Conservation (phyloP, 2,797 vertebrate genomes). For the Falco rusticolus region DNA sequence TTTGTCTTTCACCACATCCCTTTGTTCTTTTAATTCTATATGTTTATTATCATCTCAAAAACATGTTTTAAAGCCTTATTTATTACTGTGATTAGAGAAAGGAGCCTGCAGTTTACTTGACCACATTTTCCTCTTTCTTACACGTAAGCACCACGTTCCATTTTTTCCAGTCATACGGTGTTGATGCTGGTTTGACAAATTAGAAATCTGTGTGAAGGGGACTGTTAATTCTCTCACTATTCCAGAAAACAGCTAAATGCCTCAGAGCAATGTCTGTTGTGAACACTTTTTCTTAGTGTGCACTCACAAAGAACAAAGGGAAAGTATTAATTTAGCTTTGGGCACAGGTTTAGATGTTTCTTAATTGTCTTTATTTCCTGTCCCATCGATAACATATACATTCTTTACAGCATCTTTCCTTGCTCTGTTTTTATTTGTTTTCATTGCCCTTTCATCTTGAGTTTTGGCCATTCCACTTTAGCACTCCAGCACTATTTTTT, state of each 20-base stretch:
- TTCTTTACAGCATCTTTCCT: neutral
- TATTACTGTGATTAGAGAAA: neutral
- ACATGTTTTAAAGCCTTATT: neutral
- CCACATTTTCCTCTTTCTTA: neutral
- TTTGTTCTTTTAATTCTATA: neutral
- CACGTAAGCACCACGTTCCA: neutral
- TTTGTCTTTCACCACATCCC: fast-evolving
- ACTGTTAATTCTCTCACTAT: neutral
- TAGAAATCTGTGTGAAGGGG: neutral
- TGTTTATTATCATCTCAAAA: neutral
- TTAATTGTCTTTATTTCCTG: neutral
- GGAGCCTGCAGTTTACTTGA: neutral
- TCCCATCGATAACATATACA: neutral
- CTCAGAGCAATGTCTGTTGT: neutral
- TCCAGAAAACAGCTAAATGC: neutral
- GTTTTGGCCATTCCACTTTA: neutral
- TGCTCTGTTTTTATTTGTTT: neutral
- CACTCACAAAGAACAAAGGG: neutral
- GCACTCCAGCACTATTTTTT: neutral
- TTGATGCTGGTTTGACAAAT: neutral
- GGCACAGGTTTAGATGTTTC: neutral
- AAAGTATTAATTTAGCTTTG: neutral
- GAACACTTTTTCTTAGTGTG: neutral
- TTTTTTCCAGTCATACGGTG: neutral
- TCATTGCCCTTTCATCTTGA: neutral